A percentile compares a stretch with the other conserved stretches of the same genome.
Conservation (phyloP, 2,113 vertebrate species). For the Xenopus borealis region DNA sequence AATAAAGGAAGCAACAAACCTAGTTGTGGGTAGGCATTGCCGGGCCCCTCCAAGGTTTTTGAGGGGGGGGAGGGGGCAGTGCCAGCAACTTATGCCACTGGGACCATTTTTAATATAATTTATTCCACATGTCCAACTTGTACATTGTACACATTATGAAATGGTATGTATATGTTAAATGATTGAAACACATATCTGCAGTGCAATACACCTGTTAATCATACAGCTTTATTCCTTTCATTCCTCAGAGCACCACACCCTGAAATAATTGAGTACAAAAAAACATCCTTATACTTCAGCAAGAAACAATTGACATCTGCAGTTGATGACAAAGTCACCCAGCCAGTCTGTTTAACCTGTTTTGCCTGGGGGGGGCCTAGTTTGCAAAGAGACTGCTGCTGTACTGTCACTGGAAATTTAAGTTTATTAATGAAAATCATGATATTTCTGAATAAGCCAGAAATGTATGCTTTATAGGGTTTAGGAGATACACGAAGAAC, state of each 20-base stretch:
- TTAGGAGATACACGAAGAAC: too few relatives aligned
- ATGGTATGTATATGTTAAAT: background rate
- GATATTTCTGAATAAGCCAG: too few relatives aligned
- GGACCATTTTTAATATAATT: too few relatives aligned
- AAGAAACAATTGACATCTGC: constrained; percentile 25
- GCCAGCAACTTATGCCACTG: too few relatives aligned
- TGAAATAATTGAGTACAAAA: constrained; percentile 23
- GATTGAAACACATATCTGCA: background rate
- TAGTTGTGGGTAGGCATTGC: too few relatives aligned
- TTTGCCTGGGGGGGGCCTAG: constrained; percentile 4
- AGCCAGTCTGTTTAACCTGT: background rate
- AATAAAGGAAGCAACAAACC: too few relatives aligned
- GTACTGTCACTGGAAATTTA: background rate
- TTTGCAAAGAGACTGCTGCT: constrained; percentile 5
- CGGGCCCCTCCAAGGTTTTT: too few relatives aligned
- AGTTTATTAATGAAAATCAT: too few relatives aligned
- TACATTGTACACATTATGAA: background rate
- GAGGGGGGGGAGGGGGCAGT: too few relatives aligned
- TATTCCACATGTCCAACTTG: background rate
- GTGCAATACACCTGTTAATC: constrained; percentile 13
- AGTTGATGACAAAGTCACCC: constrained; percentile 13
- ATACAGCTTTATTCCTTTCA: background rate
- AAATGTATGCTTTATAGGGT: too few relatives aligned
- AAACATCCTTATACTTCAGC: constrained; percentile 28
- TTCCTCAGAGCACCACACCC: constrained; percentile 22